Base-by-base conservation (phyloP, 1,140 invertebrate genomes). In the Scaptomyza montana region DNA sequence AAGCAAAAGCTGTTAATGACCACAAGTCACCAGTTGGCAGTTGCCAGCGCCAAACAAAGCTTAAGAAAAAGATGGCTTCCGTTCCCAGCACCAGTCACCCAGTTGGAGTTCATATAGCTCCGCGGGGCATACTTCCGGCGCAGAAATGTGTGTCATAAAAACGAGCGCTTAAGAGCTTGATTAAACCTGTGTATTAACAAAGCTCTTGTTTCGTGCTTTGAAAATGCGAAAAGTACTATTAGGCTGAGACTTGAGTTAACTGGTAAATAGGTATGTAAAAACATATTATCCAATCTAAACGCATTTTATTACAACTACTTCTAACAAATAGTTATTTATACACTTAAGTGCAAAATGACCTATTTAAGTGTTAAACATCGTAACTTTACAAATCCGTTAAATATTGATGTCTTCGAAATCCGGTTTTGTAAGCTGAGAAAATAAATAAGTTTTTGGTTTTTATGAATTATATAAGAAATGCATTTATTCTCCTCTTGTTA, bases 101-200 rank as follows among this genome's bases (percentile, higher is more conserved):
- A 54, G 63, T 53, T 76, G 73, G 28, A 19, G 59, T 30, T 30
- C 19, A 46, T 25, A 45, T 33, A 70, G 75, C 68, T 71, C 82
- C 75, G 72, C 65, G 78, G 82, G 82, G 82, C 75, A 76, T 49
- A 87, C 76, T 87, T 87, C 82, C 82, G 82, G 84, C 84, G 65
- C 73, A 56, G 70, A 78, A 89, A 79, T 74, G 65, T 89, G 76
- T 78, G 82, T 68, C 79, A 79, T 87, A 87, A 87, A 87, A 82
- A 46, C 19, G 55, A 65, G 33, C 43, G 13, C 36, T 41, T 4
- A n/a, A 30, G 28, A 45, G 54, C 9, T 36, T 16, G 60, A 36
- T 25, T 13, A 57, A 30, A 39, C 16, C 21, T 59, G n/a, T 21
- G 47, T 33, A 43, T 59, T 21, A 43, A 68, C 30, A 25, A 53